phyloP scores from a whole-genome alignment of 2,113 vertebrate species.

The Corythaeola cristata region DNA sequence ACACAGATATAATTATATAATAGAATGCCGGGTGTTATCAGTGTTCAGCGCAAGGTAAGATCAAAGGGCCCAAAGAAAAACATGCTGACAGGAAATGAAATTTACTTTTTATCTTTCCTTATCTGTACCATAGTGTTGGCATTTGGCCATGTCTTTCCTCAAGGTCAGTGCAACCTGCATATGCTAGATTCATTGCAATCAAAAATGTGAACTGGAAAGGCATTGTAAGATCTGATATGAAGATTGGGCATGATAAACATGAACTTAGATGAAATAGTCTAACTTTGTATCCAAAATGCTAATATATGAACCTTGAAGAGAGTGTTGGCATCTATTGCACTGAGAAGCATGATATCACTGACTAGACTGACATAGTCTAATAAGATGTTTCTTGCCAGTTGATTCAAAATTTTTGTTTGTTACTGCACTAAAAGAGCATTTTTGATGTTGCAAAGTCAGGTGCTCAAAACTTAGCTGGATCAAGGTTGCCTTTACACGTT shows the following conservation, averaged over 20 bases:
- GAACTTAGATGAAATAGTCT: background rate
- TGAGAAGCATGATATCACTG: background rate
- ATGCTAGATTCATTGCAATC: background rate
- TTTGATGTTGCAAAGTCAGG: background rate
- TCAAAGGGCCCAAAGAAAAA: background rate
- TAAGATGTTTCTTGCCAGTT: background rate
- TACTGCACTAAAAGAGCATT: background rate
- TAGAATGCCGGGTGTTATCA: constrained; percentile 19
- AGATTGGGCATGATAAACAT: background rate
- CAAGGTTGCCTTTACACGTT: background rate
- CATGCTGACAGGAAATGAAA: background rate
- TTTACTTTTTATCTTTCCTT: constrained; percentile 17
- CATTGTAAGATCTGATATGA: background rate
- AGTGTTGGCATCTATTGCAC: background rate
- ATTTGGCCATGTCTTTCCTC: constrained; percentile 15
- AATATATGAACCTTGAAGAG: background rate
- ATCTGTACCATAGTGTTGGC: background rate
- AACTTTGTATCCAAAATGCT: background rate
- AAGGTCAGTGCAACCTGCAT: background rate
- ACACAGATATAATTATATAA: background rate
- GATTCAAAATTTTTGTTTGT: background rate
- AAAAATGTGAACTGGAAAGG: background rate
- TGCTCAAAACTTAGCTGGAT: background rate
- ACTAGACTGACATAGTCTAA: background rate
- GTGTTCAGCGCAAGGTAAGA: constrained; percentile 17